phyloP scores from a whole-genome alignment of 2,888 invertebrate genomes.

The Agapetus fuscipes region DNA sequence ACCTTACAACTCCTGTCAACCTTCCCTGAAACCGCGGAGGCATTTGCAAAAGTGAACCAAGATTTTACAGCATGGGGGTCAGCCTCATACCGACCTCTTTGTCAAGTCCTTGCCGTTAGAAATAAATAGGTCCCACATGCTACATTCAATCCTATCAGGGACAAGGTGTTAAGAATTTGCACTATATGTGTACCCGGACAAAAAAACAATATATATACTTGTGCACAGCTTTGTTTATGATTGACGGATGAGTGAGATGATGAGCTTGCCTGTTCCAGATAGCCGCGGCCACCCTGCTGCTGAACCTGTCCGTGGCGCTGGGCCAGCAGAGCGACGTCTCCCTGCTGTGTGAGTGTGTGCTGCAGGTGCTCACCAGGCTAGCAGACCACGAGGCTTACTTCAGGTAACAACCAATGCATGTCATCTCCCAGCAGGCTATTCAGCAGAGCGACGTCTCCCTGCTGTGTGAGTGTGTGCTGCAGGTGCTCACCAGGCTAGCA shows the following conservation, averaged over 20 bases:
- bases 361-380: slow-evolving; percentile 44
- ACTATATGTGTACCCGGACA: too few relatives aligned
- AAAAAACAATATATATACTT: slow-evolving; percentile 5
- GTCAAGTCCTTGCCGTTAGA: too few relatives aligned
- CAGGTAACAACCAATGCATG: too few relatives aligned
- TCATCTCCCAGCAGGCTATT: too few relatives aligned
- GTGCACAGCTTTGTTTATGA: slow-evolving; percentile 7
- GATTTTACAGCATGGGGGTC: too few relatives aligned
- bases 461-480: slow-evolving; percentile 44
- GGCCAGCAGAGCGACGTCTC: slow-evolving; percentile 45
- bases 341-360: slow-evolving; percentile 44
- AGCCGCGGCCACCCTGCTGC: slow-evolving; percentile 59
- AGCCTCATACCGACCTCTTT: too few relatives aligned
- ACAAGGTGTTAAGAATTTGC: neutral
- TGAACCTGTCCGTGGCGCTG: slow-evolving; percentile 61
- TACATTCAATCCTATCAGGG: too few relatives aligned
- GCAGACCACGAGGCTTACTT: slow-evolving; percentile 65
- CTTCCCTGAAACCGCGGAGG: too few relatives aligned
- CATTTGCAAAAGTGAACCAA: too few relatives aligned
- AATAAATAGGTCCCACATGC: too few relatives aligned
- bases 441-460: slow-evolving; percentile 45
- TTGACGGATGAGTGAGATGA: slow-evolving; percentile 2
- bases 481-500: slow-evolving; percentile 44
- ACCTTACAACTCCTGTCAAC: too few relatives aligned
- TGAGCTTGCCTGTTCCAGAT: slow-evolving; percentile 55